Conservation (phyloP, 2,888 invertebrate species). For the Drosophila cracens region DNA sequence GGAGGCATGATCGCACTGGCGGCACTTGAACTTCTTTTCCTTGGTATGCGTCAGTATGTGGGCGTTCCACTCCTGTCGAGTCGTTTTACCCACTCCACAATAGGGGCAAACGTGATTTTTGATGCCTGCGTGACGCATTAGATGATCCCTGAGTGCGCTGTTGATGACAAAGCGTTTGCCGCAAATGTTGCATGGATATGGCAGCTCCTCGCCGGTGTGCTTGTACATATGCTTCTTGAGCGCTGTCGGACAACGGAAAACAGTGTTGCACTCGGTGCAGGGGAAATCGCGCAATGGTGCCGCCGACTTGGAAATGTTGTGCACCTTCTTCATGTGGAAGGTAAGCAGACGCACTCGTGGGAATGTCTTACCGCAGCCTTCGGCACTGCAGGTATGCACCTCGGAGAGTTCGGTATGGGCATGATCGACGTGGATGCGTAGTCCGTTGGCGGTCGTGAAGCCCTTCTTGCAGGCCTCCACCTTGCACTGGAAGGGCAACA, state of each 20-base stretch:
- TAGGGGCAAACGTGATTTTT: conserved; percentile 84
- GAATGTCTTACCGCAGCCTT: conserved; percentile 81
- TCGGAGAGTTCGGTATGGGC: conserved; percentile 82
- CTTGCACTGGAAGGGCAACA: conserved; percentile 81
- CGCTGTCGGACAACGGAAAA: conserved; percentile 83
- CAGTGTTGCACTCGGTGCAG: conserved; percentile 83
- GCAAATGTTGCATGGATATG: conserved; percentile 83
- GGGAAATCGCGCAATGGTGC: conserved; percentile 79
- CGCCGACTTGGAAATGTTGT: conserved; percentile 76
- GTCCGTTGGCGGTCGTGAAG: conserved; percentile 80
- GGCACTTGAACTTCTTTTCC: conserved; percentile 83
- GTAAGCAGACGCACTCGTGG: conserved; percentile 80
- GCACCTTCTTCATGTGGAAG: conserved; percentile 80
- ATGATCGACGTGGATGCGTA: conserved; percentile 80
- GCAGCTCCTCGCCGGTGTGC: conserved; percentile 82
- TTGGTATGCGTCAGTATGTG: conserved; percentile 83
- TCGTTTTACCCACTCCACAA: conserved; percentile 83
- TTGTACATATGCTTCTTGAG: conserved; percentile 83
- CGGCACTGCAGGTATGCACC: conserved; percentile 76
- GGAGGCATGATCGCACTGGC: conserved; percentile 82
- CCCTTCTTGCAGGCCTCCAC: conserved; percentile 81
- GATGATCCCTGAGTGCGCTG: conserved; percentile 82
- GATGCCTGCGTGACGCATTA: conserved; percentile 84
- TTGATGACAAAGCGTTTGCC: conserved; percentile 83
- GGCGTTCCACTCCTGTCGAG: conserved; percentile 83